Evolutionary conservation across 2,888 invertebrate species (phyloP).

Genomic region (Hypsopygia costalis): DNA sequence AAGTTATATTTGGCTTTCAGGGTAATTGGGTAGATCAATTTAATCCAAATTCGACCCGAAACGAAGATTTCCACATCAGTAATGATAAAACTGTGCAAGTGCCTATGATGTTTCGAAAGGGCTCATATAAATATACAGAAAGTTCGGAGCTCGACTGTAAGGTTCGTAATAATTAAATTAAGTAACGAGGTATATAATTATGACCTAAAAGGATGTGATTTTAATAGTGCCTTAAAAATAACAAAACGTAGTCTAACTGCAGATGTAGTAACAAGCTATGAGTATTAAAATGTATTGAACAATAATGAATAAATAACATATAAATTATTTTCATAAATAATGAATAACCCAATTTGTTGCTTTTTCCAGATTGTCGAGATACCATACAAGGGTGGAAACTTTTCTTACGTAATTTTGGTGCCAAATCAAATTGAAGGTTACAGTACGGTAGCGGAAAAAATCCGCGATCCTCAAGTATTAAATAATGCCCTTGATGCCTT

Average conservation of each 20-base stretch:
- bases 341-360: no score
- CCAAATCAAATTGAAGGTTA: conserved; percentile 15
- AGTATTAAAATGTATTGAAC: no score
- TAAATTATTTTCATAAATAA: no score
- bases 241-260: no score
- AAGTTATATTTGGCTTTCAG: conserved; percentile 8
- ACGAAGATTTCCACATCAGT: conserved; percentile 14
- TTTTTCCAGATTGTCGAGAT: conserved; percentile 22
- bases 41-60: conserved; percentile 12
- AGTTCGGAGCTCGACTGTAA: conserved; percentile 10
- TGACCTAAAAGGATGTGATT: no score
- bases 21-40: conserved; percentile 21
- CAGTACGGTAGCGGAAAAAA: conserved; percentile 12
- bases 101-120: conserved; percentile 18
- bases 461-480: conserved; percentile 15
- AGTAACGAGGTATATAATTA: not conserved
- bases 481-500: conserved; percentile 11
- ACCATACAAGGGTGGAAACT: conserved; percentile 18
- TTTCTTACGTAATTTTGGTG: conserved; percentile 20
- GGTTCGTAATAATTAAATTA: not conserved
- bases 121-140: conserved; percentile 17
- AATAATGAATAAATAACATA: no score
- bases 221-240: no score
- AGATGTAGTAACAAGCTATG: no score
- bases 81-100: conserved; percentile 12